Conservation (phyloP, 2,888 invertebrate species). For the Anaspis maculata region DNA sequence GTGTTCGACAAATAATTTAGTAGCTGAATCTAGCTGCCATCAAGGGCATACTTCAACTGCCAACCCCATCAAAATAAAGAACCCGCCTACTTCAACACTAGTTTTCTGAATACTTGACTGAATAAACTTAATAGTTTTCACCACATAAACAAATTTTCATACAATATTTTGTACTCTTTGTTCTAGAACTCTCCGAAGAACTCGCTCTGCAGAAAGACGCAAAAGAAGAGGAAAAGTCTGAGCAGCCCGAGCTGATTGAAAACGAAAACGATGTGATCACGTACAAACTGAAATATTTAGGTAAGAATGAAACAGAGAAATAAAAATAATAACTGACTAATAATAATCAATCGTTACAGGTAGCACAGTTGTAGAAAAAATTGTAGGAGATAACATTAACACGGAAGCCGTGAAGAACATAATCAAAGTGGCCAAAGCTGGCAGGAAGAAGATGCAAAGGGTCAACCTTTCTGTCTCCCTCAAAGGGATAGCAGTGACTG, state of each 20-base stretch:
- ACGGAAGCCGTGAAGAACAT: conserved; percentile 77
- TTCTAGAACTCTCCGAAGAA: conserved; percentile 59
- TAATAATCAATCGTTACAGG: conserved; percentile 34
- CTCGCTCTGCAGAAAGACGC: conserved; percentile 56
- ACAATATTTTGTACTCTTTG: conserved; percentile 13
- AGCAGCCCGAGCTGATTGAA: conserved; percentile 24
- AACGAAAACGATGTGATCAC: conserved; percentile 42
- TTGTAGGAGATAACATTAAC: conserved; percentile 61
- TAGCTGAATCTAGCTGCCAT: no score
- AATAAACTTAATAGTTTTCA: no score
- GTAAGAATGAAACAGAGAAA: conserved; percentile 17
- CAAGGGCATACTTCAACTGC: no score
- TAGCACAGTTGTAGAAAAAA: conserved; percentile 66
- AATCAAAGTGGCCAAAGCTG: conserved; percentile 53
- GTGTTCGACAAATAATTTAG: no score
- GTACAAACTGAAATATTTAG: conserved; percentile 66
- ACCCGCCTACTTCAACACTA: no score
- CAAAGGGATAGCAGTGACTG: conserved; percentile 68
- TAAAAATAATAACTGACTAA: background rate
- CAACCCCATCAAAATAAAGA: no score
- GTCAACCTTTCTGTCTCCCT: conserved; percentile 68
- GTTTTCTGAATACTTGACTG: no score
- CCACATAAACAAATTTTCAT: conserved; percentile 2
- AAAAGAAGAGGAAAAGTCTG: conserved; percentile 43
- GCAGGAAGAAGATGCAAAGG: conserved; percentile 49